Conservation (phyloP, 2,797 vertebrate genomes). For the Octomys mimax region DNA sequence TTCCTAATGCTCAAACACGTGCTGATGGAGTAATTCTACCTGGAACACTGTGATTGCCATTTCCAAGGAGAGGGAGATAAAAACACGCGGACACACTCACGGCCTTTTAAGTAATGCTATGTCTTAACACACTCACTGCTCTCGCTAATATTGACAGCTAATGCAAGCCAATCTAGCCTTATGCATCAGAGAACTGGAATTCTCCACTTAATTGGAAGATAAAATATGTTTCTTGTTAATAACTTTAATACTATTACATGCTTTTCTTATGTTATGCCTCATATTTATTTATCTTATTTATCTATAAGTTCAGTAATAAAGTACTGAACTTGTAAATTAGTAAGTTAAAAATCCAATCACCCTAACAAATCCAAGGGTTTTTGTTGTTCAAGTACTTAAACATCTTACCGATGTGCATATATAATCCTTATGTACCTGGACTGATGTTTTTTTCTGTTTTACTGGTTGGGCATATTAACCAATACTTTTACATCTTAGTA, state of each 20-base stretch:
- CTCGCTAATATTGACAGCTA: not conserved
- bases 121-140: not conserved
- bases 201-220: not conserved
- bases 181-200: not conserved
- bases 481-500: not conserved
- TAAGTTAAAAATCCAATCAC: not conserved
- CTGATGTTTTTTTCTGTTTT: conserved; percentile 39
- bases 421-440: not conserved
- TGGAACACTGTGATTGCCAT: not conserved
- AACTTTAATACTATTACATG: not conserved
- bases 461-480: not conserved
- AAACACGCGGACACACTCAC: not conserved
- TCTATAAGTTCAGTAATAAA: not conserved
- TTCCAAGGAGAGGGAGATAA: not conserved
- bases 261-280: not conserved
- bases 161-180: not conserved
- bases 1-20: not conserved
- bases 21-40: not conserved
- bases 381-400: conserved; percentile 41
- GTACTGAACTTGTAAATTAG: not conserved
- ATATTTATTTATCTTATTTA: conserved; percentile 38
- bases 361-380: conserved; percentile 10
- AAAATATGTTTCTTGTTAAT: not conserved
- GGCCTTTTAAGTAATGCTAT: not conserved
- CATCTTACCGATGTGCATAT: not conserved